Base-by-base conservation (phyloP, 92 coral and sea anemone genomes). In the Heteractis magnifica region DNA sequence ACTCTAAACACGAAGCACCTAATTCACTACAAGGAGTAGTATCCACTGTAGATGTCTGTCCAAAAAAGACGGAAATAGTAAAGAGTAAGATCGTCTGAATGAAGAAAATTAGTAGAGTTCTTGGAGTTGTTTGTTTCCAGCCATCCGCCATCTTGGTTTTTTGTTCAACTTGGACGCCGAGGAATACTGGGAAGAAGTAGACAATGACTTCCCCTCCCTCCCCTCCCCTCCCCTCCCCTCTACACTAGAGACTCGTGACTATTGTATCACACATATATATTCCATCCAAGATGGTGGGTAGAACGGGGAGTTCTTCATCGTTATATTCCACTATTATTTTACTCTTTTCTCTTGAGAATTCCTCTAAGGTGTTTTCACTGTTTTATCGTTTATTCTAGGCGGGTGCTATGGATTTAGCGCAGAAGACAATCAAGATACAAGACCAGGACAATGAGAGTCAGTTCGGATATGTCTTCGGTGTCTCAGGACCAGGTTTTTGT, bases 391-490 rank as follows among this genome's bases (percentile, higher is more conserved):
- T 51, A 19, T 10, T 58, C 12, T 79, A 93, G 98, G 98, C 98
- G 87, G 98, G 98, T 79, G 98, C 90, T 81, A 97, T 97, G 99
- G 94, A 94, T 72, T 87, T 83, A 83, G 90, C 99, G 80, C 89
- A 90, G 81, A 89, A 90, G 88, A 85, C 88, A 49, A 89, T 91
- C 19, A 92, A 87, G 83, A 97, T 97, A 68, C 92, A 87, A 71
- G 99, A 97, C 81, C 91, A 94, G 81, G 98, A 94, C 53, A 85
- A 71, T 52, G 98, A 93, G 55, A 86, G 90, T 78, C 68, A 85
- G 80, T 97, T 91, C 84, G 99, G 99, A 49, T 97, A 97, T 84
- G 99, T 97, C 41, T 94, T 90, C 77, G 99, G 98, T 77, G 99
- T 97, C 79, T 97, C 99, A 19, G 99, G 99, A 11, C 99, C 99